Conservation (phyloP, 2,113 vertebrate genomes). For the Hypocryptadius cinnamomeus region DNA sequence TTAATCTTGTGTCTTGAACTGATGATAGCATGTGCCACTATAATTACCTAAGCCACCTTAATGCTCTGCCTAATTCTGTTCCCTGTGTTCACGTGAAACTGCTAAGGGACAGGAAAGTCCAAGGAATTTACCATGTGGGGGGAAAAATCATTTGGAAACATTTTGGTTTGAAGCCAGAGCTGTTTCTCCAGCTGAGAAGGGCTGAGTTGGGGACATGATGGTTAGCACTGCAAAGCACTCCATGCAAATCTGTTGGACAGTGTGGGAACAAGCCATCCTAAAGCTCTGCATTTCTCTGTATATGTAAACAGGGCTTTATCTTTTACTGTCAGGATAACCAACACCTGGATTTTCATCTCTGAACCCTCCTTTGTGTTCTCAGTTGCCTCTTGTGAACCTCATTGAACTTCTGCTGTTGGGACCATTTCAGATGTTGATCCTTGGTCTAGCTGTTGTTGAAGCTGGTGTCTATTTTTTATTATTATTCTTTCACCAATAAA, state of each 20-base stretch:
- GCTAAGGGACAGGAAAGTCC: conserved; percentile 35
- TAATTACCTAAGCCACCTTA: conserved; percentile 65
- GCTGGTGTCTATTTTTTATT: not conserved
- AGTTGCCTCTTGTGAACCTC: not conserved
- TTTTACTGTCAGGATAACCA: not conserved
- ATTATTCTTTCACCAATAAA: not conserved
- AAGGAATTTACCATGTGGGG: conserved; percentile 37
- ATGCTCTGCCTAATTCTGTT: conserved; percentile 50
- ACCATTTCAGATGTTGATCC: not conserved
- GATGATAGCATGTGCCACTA: conserved; percentile 55
- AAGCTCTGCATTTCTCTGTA: not conserved
- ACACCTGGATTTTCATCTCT: not conserved
- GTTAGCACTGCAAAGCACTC: not conserved
- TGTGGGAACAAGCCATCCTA: not conserved
- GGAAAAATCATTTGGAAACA: not conserved
- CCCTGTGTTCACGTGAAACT: conserved; percentile 60
- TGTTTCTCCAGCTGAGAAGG: not conserved
- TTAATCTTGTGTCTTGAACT: conserved; percentile 56
- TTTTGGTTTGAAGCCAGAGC: conserved; percentile 1
- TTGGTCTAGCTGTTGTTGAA: not conserved
- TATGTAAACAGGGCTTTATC: not conserved
- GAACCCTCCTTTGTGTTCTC: not conserved
- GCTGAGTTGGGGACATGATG: not conserved
- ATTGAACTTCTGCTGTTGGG: not conserved
- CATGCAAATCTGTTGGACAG: not conserved